Evolutionary conservation across 2,888 invertebrate genomes (phyloP), one percentile per base, ranked within the genome.

Genomic region (Epistrophe eligans): DNA sequence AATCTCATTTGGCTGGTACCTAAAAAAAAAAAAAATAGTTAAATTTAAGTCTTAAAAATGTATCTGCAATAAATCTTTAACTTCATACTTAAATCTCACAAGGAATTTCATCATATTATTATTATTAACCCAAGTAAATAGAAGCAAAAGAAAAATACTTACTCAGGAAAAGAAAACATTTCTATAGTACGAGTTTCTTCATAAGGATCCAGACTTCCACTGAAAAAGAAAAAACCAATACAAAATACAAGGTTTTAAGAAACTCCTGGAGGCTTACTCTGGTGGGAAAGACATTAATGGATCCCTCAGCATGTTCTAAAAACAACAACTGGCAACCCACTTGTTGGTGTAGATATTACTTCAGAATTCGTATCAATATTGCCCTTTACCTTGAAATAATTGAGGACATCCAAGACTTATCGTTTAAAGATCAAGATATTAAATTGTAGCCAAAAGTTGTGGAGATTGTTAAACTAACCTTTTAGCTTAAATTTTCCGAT

Each of bases 231-330:
- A 10, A 10, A n/a, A 45, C 17, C 24, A 5, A n/a, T 11, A 48
- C 2, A 28, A 32, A 35, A 7, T 19, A 7, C 32, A 8, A 15
- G 28, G 15, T 2, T 8, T 67, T 0, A 2, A 55, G 2, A 15
- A 40, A 55, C 9, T 17, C 1, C 4, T 9, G n/a, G 2, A 11
- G 8, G 7, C 70, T 40, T 70, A 70, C 70, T 55, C 40, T 70
- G 40, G 55, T 19, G 17, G 3, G 24, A 24, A 24, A 55, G 38
- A 24, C 70, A 70, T 55, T 40, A 70, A 11, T 4, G 70, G 70
- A 55, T 70, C 70, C 28, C 55, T 24, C n/a, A 40, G 52, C 70
- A 70, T 70, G 50, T 55, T 52, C 17, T n/a, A 28, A 40, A 70
- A 70, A 6, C 4, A 55, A n/a, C n/a, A 10, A 19, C 38, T 67